Percentiles rank a stretch among this genome's conserved stretches.
Conservation (phyloP, 2,797 vertebrate genomes). For the Girardinus metallicus region DNA sequence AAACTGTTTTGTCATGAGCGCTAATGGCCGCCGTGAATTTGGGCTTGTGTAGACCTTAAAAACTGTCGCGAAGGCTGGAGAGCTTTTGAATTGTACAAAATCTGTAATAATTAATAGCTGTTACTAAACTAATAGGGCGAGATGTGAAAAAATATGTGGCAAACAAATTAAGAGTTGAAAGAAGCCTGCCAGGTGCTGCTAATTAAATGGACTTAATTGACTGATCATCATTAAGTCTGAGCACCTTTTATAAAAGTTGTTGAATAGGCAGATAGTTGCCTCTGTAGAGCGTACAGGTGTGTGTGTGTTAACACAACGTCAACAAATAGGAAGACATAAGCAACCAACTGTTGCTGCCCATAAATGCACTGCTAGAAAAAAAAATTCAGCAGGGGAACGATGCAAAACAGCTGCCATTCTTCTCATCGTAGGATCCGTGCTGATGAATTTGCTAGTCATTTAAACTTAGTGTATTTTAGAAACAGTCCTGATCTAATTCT, state of each 20-base stretch:
- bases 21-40: slow-evolving; percentile 10
- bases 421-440: not conserved
- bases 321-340: not conserved
- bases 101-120: not conserved
- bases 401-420: not conserved
- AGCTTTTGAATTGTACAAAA: not conserved
- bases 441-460: not conserved
- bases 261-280: not conserved
- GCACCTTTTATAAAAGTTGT: not conserved
- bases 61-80: not conserved
- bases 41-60: slow-evolving; percentile 18
- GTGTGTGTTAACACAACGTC: not conserved
- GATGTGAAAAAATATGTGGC: not conserved
- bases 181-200: slow-evolving; percentile 7
- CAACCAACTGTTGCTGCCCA: not conserved
- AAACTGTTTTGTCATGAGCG: slow-evolving; percentile 31
- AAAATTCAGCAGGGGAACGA: not conserved
- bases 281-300: not conserved
- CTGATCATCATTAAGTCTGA: not conserved
- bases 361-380: not conserved
- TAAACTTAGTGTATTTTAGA: not conserved
- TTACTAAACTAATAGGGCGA: not conserved
- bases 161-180: not conserved
- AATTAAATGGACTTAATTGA: not conserved
- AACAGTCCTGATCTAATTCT: not conserved